phyloP scores from a whole-genome alignment of 1,140 invertebrate genomes.

The Platorchestia sp. region DNA sequence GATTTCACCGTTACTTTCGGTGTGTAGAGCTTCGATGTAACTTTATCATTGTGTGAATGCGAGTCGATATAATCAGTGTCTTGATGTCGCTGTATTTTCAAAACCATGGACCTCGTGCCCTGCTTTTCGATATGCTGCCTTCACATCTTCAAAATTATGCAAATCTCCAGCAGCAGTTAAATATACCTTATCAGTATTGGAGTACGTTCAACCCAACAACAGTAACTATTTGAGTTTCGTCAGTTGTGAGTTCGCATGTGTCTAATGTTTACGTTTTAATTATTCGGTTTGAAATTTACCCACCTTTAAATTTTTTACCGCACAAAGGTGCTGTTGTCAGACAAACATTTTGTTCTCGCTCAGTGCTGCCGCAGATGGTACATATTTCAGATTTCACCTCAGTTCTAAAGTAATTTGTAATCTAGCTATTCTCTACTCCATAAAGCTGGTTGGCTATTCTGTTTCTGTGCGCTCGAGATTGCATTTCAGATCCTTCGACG shows the following conservation, averaged over 20 bases:
- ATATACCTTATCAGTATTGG: too few relatives aligned
- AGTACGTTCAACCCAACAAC: background rate
- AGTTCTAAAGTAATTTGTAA: background rate
- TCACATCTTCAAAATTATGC: too few relatives aligned
- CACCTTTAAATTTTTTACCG: background rate
- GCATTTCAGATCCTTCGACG: background rate
- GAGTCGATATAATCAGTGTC: too few relatives aligned
- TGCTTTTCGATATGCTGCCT: too few relatives aligned
- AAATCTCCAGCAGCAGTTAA: too few relatives aligned
- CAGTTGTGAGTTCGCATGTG: background rate
- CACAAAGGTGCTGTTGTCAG: background rate
- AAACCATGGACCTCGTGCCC: too few relatives aligned
- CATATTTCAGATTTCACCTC: background rate
- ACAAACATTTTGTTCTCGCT: too few relatives aligned
- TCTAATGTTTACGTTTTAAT: background rate
- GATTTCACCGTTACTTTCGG: too few relatives aligned
- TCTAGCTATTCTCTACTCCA: background rate
- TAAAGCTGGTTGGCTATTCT: background rate
- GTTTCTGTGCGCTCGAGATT: background rate
- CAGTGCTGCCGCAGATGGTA: background rate
- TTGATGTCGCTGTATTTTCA: too few relatives aligned
- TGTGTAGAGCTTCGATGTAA: too few relatives aligned
- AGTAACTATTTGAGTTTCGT: background rate
- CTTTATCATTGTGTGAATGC: too few relatives aligned
- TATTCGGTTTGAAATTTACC: background rate